A percentile compares a stretch with the other conserved stretches of the same genome.
Conservation (phyloP, 2,113 vertebrate species). For the Miniopterus natalensis region DNA sequence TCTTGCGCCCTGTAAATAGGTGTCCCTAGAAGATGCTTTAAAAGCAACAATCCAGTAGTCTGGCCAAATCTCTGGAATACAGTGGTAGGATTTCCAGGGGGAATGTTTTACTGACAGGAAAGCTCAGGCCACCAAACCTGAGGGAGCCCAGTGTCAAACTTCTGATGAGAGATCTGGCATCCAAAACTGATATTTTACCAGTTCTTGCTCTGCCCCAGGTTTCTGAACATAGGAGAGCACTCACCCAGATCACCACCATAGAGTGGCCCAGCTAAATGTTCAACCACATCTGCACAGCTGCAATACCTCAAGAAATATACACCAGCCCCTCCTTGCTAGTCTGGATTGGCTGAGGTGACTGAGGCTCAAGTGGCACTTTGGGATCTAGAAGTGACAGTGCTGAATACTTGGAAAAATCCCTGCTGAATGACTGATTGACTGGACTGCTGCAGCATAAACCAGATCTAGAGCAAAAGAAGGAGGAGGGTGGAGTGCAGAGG, state of each 20-base stretch:
- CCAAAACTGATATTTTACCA: not conserved
- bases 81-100: conserved; percentile 5
- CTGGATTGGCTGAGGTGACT: not conserved
- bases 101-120: not conserved
- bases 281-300: not conserved
- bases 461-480: not conserved
- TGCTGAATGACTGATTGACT: not conserved
- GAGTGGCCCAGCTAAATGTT: not conserved
- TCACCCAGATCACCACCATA: not conserved
- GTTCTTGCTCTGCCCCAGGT: not conserved
- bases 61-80: not conserved
- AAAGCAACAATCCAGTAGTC: not conserved
- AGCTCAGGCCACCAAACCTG: not conserved
- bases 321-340: not conserved
- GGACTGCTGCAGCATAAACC: not conserved
- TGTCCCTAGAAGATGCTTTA: conserved; percentile 25
- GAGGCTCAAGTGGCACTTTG: not conserved
- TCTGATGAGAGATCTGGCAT: not conserved
- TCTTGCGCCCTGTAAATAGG: not conserved
- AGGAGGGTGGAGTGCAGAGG: not conserved
- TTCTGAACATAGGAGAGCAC: not conserved
- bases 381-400: not conserved
- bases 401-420: not conserved
- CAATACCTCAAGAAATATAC: not conserved
- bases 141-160: not conserved